Conservation (phyloP, 2,888 invertebrate species). For the Pristionchus exspectatus region DNA sequence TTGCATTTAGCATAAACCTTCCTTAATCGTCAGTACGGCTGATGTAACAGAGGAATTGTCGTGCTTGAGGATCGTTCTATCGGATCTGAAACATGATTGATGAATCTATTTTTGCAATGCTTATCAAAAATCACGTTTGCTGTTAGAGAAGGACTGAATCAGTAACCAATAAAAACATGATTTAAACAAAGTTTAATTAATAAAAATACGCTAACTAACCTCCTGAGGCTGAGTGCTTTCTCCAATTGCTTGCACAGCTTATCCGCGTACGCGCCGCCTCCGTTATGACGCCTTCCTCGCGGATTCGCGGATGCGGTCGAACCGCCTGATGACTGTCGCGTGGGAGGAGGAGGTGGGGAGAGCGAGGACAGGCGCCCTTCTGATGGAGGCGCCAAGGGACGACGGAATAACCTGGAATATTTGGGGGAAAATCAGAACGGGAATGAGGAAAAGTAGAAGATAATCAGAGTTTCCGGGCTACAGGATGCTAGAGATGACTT, state of each 20-base stretch:
- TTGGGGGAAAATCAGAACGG: neutral
- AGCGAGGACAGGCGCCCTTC: neutral
- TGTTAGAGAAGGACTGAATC: too few relatives aligned
- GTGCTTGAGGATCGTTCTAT: slow-evolving; percentile 1
- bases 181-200: neutral
- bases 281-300: neutral
- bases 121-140: neutral
- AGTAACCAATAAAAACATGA: neutral
- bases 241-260: neutral
- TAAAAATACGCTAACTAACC: neutral
- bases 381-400: neutral
- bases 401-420: slow-evolving; percentile 15
- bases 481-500: neutral
- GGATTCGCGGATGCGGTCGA: slow-evolving; percentile 37
- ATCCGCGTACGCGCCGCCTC: neutral
- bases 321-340: neutral
- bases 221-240: slow-evolving; percentile 6
- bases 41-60: neutral
- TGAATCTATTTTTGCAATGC: neutral
- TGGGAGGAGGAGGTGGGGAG: neutral
- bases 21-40: neutral
- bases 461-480: neutral
- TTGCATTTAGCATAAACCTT: neutral
- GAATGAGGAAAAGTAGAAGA: neutral
- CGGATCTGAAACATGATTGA: neutral